phyloP scores from a whole-genome alignment of 1,140 invertebrate genomes.

The Aphidius gifuensis region DNA sequence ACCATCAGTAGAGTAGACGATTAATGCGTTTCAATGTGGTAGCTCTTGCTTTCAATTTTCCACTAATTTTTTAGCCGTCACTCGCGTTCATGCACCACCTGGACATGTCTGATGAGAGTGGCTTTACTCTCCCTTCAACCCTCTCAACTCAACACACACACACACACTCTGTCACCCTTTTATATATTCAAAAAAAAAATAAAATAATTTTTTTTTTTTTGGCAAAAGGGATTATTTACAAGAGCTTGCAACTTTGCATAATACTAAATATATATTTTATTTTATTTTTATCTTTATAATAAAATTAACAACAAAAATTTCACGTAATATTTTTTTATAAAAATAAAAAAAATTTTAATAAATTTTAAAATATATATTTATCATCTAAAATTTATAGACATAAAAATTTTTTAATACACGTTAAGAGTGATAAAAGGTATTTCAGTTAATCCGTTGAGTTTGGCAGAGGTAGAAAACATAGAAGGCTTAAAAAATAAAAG shows the following conservation, averaged over 20 bases:
- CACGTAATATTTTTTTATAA: not conserved
- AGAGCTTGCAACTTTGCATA: too few relatives aligned
- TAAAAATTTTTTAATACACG: too few relatives aligned
- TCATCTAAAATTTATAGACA: too few relatives aligned
- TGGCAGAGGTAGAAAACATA: constrained; percentile 6
- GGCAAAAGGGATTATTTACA: too few relatives aligned
- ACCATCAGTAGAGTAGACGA: not conserved
- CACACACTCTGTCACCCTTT: not conserved
- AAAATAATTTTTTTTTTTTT: too few relatives aligned
- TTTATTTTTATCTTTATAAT: too few relatives aligned
- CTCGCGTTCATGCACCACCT: constrained; percentile 13
- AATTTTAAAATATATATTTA: too few relatives aligned
- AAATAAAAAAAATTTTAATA: not conserved
- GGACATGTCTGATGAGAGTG: constrained; percentile 17
- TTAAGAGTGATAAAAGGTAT: constrained; percentile 13
- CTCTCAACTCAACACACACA: not conserved
- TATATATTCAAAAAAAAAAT: not conserved
- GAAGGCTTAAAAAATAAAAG: constrained; percentile 9
- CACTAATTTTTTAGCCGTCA: constrained; percentile 18
- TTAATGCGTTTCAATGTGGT: constrained; percentile 19
- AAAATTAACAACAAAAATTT: not conserved
- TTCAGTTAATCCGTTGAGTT: constrained; percentile 14
- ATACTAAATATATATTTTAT: too few relatives aligned
- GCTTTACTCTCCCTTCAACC: not conserved
- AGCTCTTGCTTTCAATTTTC: constrained; percentile 8